Percentiles rank a stretch among this genome's conserved stretches.
These are phyloP conservation scores for Noctua janthe DNA, from an alignment of 2,888 invertebrate species.

Conservation along the genomic window DNA sequence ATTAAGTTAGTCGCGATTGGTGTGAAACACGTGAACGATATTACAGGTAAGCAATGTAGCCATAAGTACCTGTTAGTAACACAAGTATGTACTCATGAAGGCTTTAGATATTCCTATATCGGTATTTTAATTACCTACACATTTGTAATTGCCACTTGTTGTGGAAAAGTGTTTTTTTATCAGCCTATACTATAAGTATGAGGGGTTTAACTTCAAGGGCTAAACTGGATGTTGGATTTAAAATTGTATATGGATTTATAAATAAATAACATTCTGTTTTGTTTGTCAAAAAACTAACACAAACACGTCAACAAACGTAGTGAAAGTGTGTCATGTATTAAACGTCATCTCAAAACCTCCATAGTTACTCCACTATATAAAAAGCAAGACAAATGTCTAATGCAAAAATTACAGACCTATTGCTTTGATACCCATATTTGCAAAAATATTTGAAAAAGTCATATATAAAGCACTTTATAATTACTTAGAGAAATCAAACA, in stretches of 20 bases:
- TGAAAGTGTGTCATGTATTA: too few species aligned
- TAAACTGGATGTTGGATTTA: neutral
- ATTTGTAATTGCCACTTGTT: slow-evolving; percentile 43
- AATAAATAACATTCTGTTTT: neutral
- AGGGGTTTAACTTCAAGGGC: neutral
- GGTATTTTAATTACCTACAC: slow-evolving; percentile 17
- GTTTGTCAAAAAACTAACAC: neutral
- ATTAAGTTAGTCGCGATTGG: slow-evolving; percentile 8
- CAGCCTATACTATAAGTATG: slow-evolving; percentile 2
- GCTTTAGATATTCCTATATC: slow-evolving; percentile 17
- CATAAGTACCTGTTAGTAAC: neutral
- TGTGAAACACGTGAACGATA: neutral
- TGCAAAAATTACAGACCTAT: too few species aligned
- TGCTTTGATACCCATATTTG: too few species aligned
- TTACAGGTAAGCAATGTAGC: slow-evolving; percentile 2
- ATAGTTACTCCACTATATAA: too few species aligned
- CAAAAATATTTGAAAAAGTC: too few species aligned
- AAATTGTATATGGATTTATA: neutral
- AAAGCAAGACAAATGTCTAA: too few species aligned
- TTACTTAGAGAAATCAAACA: too few species aligned
- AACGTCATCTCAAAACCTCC: too few species aligned
- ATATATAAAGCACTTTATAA: too few species aligned
- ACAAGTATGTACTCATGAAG: neutral
- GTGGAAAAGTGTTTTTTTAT: slow-evolving; percentile 26
- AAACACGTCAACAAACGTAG: neutral